Evolutionary conservation across 2,113 vertebrate genomes (phyloP), one percentile per base, ranked within the genome.

Genomic region (Cichladusa arquata): DNA sequence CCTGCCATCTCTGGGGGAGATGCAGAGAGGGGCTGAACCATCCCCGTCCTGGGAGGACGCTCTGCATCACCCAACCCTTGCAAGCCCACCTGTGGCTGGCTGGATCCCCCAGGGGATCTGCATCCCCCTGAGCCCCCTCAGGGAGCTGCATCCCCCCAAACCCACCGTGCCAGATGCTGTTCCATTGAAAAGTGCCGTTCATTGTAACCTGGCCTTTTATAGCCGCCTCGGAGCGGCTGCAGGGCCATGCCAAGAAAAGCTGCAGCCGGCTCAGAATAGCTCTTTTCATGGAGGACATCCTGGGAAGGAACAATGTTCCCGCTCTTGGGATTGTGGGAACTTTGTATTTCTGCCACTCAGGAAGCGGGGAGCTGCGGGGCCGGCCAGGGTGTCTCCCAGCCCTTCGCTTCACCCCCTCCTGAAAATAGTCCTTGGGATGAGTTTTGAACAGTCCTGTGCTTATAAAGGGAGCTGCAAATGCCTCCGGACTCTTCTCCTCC

Each of bases 201-300:
- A 95, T 96, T 91, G 87, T 95, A 81, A 91, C 92, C 29, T 82
- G 2, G 83, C 94, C 91, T 93, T 95, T 95, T 94, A 76, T 81
- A 92, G 92, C 88, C 0, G 70, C 88, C 94, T 90, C 8, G 4
- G 51, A 86, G 91, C 18, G 34, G 86, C 89, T 29, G 89, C 19
- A 4, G 87, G 90, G 90, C 93, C 1, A 38, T 96, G 96, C 96
- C 96, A 96, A 96, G 96, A 96, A 92, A 92, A 84, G 92, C 96
- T 92, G 93, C 96, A 88, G 95, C 96, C 65, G 38, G 93, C 95
- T 96, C 92, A 96, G 96, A 96, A 96, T 96, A 96, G 96, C 90
- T 94, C 96, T 96, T 96, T 96, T 96, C 96, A 96, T 94, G 93
- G 92, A 94, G 95, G 93, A 96, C 93, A 96, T 96, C 96, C 96